Evolutionary conservation across 92 coral and sea anemone genomes (phyloP).

Genomic region (Zoanthus gigantus): DNA sequence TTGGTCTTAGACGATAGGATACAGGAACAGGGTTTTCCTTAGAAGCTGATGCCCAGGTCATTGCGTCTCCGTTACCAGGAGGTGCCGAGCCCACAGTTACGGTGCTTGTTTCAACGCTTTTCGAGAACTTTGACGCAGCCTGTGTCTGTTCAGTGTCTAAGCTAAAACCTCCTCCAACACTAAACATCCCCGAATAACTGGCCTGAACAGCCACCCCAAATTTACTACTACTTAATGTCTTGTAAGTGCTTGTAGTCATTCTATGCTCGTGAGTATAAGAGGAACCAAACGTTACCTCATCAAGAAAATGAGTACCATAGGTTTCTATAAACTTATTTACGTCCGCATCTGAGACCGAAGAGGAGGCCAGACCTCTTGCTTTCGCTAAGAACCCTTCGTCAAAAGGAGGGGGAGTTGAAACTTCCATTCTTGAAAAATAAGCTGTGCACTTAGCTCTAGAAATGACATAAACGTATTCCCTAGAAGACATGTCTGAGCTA

Average conservation of each 20-base stretch:
- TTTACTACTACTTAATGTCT: not conserved
- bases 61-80: conserved; percentile 46
- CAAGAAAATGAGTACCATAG: conserved; percentile 63
- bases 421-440: conserved; percentile 29
- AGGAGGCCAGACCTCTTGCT: not conserved
- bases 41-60: conserved; percentile 45
- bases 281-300: conserved; percentile 24
- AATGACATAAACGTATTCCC: conserved; percentile 23
- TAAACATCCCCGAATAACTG: conserved; percentile 66
- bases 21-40: conserved; percentile 65
- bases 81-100: conserved; percentile 69
- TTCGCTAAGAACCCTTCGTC: not conserved
- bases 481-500: conserved; percentile 39
- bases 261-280: conserved; percentile 16
- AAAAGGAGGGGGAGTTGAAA: conserved; percentile 19
- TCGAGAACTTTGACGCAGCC: conserved; percentile 67
- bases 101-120: conserved; percentile 61
- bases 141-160: conserved; percentile 56
- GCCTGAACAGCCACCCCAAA: conserved; percentile 69
- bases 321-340: conserved; percentile 13
- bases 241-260: not conserved
- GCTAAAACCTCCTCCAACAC: conserved; percentile 12
- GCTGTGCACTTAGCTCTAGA: conserved; percentile 44
- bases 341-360: not conserved
- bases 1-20: conserved; percentile 47